Conservation (phyloP, 2,797 vertebrate species). For the Periparus ater region DNA sequence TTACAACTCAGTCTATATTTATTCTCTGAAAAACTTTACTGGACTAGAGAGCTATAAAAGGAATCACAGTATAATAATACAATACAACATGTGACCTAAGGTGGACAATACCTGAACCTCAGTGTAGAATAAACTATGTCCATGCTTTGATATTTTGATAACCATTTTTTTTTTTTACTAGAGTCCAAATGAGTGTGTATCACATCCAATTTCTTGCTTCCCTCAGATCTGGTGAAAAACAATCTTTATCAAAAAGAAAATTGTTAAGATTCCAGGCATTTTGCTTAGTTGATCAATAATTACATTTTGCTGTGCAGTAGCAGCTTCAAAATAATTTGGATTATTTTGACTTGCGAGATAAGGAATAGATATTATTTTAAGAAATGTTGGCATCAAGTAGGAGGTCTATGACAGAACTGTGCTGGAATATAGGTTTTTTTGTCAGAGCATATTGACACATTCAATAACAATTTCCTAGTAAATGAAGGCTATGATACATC, state of each 20-base stretch:
- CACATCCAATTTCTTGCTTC: neutral
- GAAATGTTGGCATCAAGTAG: neutral
- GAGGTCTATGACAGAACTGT: neutral
- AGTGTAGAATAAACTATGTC: neutral
- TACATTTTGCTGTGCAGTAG: neutral
- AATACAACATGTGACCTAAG: neutral
- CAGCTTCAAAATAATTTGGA: neutral
- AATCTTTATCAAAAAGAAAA: neutral
- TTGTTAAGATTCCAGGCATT: neutral
- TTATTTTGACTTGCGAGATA: neutral
- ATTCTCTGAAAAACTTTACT: neutral
- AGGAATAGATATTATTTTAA: neutral
- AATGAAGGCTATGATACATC: neutral
- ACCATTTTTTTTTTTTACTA: neutral
- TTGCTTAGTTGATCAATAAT: neutral
- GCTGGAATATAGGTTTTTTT: neutral
- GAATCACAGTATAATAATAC: neutral
- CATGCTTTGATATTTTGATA: neutral
- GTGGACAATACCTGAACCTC: neutral
- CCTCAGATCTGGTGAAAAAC: neutral
- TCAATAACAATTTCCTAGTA: neutral
- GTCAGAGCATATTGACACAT: neutral
- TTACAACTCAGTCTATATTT: neutral
- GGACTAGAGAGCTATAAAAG: neutral
- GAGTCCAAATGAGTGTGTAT: neutral